Evolutionary conservation across 1,140 invertebrate genomes (phyloP), one percentile per base, ranked within the genome.

Genomic region (Euura lappo): DNA sequence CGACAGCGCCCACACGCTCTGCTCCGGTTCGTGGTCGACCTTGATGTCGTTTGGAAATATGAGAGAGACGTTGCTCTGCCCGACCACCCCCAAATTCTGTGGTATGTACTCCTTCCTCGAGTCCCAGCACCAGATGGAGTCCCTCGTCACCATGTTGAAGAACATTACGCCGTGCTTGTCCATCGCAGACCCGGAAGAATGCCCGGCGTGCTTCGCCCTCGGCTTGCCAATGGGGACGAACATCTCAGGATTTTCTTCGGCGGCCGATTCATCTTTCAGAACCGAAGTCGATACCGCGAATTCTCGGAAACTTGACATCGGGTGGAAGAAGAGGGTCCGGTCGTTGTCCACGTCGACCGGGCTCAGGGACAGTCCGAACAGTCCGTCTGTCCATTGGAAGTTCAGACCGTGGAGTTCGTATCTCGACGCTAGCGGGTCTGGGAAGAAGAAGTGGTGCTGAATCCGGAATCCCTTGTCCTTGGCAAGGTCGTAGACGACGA

Each of bases 361-460:
- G 42, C 91, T 91, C 28, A 96, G 77, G 6, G 93, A 91, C 76
- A 95, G 86, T 0, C 93, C 94, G 79, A 96, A 95, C 13, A 95
- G 90, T 2, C 94, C 94, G 79, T 96, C 94, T 2, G 93, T 90
- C 94, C 94, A 96, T 78, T 94, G 92, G 79, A 95, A 96, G 69
- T 92, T 91, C 0, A 94, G 74, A 8, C 92, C 93, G 73, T 94
- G 93, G 0, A 94, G 76, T 13, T 91, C 91, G 76, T 89, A 90
- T 13, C 79, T 91, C 2, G 93, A 90, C 0, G 93, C 91, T 2
- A 94, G 75, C 0, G 94, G 94, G 78, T 95, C 94, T 0, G 94
- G 94, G 75, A 88, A 93, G 78, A 95, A 95, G 7, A 94, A 89
- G 67, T 92, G 93, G 79, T 95, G 92, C 6, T 91, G 91, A 2